These are phyloP conservation scores for Chelon auratus DNA, from an alignment of 2,797 vertebrate species.

Conservation along the genomic window DNA sequence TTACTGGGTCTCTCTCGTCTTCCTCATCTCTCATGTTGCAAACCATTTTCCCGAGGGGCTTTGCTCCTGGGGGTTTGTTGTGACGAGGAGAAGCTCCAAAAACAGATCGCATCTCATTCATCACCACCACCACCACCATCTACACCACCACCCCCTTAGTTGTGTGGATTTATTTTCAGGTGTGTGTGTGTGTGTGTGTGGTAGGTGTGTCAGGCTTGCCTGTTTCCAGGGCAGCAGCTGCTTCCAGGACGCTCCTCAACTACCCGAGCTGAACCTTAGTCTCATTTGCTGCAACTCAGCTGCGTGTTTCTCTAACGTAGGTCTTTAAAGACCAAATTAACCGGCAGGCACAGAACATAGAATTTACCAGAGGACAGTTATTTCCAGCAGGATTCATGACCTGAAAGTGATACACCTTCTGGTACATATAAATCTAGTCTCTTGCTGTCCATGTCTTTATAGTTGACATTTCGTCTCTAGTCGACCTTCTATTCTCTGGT, in stretches of 20 bases:
- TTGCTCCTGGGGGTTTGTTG: conserved; percentile 49
- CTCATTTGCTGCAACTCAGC: not conserved
- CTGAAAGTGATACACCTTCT: no score
- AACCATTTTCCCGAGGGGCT: conserved; percentile 29
- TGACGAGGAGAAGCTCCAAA: conserved; percentile 34
- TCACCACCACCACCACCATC: conserved; percentile 7
- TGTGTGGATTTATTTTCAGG: not conserved
- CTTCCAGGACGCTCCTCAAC: conserved; percentile 27
- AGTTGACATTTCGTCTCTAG: no score
- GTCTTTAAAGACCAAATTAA: not conserved
- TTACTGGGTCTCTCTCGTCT: not conserved
- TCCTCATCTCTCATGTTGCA: not conserved
- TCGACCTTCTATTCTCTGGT: no score
- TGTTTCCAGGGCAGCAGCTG: conserved; percentile 46
- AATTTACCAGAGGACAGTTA: no score
- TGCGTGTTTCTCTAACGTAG: not conserved
- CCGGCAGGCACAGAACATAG: no score
- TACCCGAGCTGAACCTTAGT: conserved; percentile 30
- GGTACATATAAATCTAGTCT: no score
- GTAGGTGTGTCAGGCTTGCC: conserved; percentile 10
- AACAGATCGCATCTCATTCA: conserved; percentile 44
- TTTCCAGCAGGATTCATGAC: no score
- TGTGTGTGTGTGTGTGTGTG: not conserved
- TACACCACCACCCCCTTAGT: not conserved
- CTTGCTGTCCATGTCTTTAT: no score